These are phyloP conservation scores for Torymus tubicola DNA, from an alignment of 2,888 invertebrate species.

Conservation along the genomic window DNA sequence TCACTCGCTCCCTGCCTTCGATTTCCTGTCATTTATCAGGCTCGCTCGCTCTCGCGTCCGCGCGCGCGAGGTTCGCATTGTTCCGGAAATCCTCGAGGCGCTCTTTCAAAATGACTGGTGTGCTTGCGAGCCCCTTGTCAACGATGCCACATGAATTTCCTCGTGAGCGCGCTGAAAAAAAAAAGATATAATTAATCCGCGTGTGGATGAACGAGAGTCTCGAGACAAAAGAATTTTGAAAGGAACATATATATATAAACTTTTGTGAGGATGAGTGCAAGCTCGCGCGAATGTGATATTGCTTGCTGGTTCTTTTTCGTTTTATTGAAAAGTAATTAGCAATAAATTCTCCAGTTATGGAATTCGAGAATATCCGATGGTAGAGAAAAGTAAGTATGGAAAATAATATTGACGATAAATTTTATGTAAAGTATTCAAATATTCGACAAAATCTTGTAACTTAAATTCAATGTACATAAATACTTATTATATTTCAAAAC, in stretches of 20 bases:
- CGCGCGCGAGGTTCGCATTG: conserved; percentile 34
- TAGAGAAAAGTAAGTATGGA: no score
- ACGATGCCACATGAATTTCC: conserved; percentile 13
- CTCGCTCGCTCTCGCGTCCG: not conserved
- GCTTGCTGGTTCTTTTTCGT: no score
- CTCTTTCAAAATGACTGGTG: conserved; percentile 45
- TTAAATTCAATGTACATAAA: no score
- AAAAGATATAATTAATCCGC: conserved; percentile 35
- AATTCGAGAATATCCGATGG: no score
- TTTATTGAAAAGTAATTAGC: no score
- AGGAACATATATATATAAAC: conserved; percentile 24
- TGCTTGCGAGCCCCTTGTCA: not conserved
- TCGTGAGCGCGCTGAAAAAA: conserved; percentile 1
- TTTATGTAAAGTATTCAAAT: no score
- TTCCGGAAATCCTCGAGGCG: conserved; percentile 50
- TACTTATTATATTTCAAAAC: no score
- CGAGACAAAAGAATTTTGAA: conserved; percentile 42
- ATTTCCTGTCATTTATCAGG: conserved; percentile 55
- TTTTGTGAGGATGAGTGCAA: conserved; percentile 16
- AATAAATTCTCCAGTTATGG: no score
- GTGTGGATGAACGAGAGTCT: conserved; percentile 1
- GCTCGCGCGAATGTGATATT: not conserved
- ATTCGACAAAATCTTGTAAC: no score
- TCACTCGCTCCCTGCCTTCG: conserved; percentile 22
- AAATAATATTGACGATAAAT: no score